Percentiles rank a stretch among this genome's conserved stretches.
Evolutionary conservation across 1,140 invertebrate genomes (phyloP).

Genomic region (Eueides isabella): DNA sequence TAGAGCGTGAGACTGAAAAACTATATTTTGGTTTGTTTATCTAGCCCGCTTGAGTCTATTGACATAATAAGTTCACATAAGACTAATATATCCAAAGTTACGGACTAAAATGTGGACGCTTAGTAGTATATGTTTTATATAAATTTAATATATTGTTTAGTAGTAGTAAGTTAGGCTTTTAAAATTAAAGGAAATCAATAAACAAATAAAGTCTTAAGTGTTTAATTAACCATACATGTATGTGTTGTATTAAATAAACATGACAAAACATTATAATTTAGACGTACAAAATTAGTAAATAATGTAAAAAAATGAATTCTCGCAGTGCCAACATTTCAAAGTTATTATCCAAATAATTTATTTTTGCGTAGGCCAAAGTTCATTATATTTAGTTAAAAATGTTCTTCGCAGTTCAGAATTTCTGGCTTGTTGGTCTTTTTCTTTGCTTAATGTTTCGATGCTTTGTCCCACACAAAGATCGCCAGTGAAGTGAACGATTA

Average conservation of each 20-base stretch:
- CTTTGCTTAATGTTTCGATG: slow-evolving; percentile 76
- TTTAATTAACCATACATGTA: slow-evolving; percentile 16
- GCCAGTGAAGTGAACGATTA: slow-evolving; percentile 76
- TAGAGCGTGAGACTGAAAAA: too few relatives aligned
- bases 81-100: too few relatives aligned
- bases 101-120: not conserved
- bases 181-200: not conserved
- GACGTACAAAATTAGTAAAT: slow-evolving; percentile 50
- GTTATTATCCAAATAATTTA: slow-evolving; percentile 42
- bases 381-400: slow-evolving; percentile 75
- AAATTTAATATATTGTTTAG: too few relatives aligned
- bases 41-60: too few relatives aligned
- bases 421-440: slow-evolving; percentile 75
- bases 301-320: slow-evolving; percentile 36
- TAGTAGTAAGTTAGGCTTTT: too few relatives aligned
- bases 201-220: not conserved
- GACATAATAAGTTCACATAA: too few relatives aligned
- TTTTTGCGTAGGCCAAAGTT: slow-evolving; percentile 74
- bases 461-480: slow-evolving; percentile 76
- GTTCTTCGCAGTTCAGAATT: slow-evolving; percentile 77
- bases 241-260: slow-evolving; percentile 51
- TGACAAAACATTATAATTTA: slow-evolving; percentile 56
- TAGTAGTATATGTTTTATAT: too few relatives aligned
- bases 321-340: slow-evolving; percentile 5
- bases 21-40: too few relatives aligned